These are phyloP conservation scores for Trichogramma pretiosum DNA, from an alignment of 1,140 invertebrate species.

Conservation along the genomic window DNA sequence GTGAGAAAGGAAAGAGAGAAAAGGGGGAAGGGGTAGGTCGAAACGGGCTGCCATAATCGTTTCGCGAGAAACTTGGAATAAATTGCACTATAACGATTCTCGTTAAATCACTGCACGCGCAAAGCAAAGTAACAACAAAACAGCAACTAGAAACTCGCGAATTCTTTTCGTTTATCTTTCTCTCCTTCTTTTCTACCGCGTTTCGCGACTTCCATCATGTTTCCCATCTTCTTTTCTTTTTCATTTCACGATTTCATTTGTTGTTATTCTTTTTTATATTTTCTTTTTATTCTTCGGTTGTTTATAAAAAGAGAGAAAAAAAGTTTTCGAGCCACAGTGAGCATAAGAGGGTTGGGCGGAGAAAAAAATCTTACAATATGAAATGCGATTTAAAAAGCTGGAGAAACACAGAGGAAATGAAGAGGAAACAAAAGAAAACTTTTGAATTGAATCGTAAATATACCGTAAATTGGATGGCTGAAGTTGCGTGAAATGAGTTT, in stretches of 20 bases:
- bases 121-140: too few species aligned
- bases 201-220: constrained; percentile 1
- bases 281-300: neutral
- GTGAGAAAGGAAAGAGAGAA: neutral
- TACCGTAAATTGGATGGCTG: constrained; percentile 16
- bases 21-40: neutral
- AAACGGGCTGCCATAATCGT: constrained; percentile 18
- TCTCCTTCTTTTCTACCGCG: constrained; percentile 4
- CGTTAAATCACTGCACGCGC: constrained; percentile 15
- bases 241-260: neutral
- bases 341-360: too few species aligned
- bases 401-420: constrained; percentile 1
- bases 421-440: constrained; percentile 14
- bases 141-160: constrained; percentile 14
- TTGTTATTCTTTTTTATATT: too few species aligned
- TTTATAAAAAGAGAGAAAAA: constrained; percentile 2
- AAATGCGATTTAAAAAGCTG: neutral
- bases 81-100: constrained; percentile 22
- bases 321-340: too few species aligned
- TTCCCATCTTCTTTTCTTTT: constrained; percentile 4
- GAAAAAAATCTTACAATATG: neutral
- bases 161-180: constrained; percentile 19
- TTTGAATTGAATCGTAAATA: constrained; percentile 20
- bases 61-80: constrained; percentile 23
- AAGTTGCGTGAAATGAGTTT: constrained; percentile 18